Conservation (phyloP, 2,888 invertebrate genomes). For the Lagria hirta region DNA sequence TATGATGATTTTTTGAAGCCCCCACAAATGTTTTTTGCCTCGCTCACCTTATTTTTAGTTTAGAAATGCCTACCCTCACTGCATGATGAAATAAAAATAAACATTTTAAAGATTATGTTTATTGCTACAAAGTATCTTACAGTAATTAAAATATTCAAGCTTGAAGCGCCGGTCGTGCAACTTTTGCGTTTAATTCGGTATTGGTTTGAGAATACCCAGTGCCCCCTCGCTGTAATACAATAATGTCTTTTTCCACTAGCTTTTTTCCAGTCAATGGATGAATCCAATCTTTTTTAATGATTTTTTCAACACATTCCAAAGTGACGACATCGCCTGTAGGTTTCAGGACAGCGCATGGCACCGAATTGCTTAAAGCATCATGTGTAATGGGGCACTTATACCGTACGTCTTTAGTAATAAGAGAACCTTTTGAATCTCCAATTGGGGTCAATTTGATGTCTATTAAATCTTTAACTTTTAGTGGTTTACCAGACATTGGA, state of each 20-base stretch:
- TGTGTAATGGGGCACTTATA: constrained; percentile 98
- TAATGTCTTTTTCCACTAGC: constrained; percentile 87
- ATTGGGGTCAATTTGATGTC: constrained; percentile 90
- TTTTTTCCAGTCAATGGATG: constrained; percentile 89
- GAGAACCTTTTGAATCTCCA: constrained; percentile 82
- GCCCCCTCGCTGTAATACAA: constrained; percentile 73
- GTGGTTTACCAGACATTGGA: constrained; percentile 80
- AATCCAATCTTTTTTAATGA: constrained; percentile 95
- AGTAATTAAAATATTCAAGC: constrained; percentile 16
- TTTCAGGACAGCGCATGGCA: constrained; percentile 89
- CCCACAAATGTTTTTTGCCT: no score
- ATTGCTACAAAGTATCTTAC: neutral
- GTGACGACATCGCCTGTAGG: constrained; percentile 94
- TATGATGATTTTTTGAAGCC: no score
- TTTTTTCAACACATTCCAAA: constrained; percentile 92
- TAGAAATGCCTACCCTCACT: no score
- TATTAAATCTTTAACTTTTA: constrained; percentile 91
- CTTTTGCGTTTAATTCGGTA: constrained; percentile 18
- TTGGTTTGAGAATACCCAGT: constrained; percentile 21
- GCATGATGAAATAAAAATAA: no score
- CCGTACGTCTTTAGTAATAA: constrained; percentile 86
- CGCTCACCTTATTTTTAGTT: no score
- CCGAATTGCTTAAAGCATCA: constrained; percentile 91
- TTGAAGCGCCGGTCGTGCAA: constrained; percentile 24
- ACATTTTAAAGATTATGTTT: neutral